phyloP scores from a whole-genome alignment of 2,797 vertebrate genomes.

The Taenioides sp. region DNA sequence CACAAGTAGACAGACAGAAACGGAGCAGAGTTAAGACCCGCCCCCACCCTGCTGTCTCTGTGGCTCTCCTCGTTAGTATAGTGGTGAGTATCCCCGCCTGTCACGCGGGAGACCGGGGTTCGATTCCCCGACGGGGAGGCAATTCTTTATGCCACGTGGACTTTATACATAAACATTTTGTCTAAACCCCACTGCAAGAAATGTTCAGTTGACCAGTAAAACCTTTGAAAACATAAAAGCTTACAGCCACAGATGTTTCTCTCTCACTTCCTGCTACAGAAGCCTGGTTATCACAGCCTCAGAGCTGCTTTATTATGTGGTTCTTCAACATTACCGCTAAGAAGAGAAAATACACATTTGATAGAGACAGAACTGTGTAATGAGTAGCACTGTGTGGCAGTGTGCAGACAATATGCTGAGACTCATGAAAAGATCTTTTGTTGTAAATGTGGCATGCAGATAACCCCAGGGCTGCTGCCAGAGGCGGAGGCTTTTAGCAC shows the following conservation, averaged over 20 bases:
- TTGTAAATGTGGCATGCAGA: neutral
- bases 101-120: conserved; percentile 18
- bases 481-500: neutral
- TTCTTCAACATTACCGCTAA: neutral
- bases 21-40: neutral
- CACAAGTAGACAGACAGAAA: too few relatives aligned
- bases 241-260: neutral
- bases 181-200: neutral
- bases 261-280: neutral
- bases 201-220: neutral
- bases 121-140: conserved; percentile 19
- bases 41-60: neutral
- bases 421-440: conserved; percentile 13
- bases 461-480: neutral
- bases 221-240: neutral
- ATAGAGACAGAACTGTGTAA: neutral
- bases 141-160: neutral
- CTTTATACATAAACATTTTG: neutral
- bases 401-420: neutral
- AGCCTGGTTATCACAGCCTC: neutral
- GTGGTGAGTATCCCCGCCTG: conserved; percentile 6
- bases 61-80: conserved; percentile 14
- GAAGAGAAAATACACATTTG: neutral
- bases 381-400: neutral
- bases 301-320: conserved; percentile 1